Base-by-base conservation (phyloP, 2,113 vertebrate genomes). In the Pogona vitticeps region DNA sequence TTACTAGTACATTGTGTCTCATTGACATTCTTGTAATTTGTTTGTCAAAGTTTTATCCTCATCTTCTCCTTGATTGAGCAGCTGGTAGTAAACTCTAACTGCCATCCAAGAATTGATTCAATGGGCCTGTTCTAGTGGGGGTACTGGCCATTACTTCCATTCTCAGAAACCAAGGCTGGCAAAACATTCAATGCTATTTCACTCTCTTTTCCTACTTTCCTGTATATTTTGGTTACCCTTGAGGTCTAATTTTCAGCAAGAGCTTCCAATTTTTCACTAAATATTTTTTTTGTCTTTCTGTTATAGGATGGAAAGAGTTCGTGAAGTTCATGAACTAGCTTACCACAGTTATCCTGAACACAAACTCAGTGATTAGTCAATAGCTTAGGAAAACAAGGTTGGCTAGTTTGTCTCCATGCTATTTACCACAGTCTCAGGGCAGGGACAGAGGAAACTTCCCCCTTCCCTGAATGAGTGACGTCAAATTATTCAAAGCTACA, bases 351-450 rank as follows among this genome's bases (percentile, higher is more conserved):
- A 93, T 95, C 95, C 94, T 92, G 91, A 94, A 94, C 94, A 96
- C 93, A 94, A 96, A 95, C 95, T 95, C 95, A 92, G 93, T 96
- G 96, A 95, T 96, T 96, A 96, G 96, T 96, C 96, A 97, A 96
- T 95, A 94, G 85, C 93, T 97, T 96, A 96, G 92, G 94, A 95
- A 97, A 97, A 96, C 96, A 97, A 92, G 77, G 80, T 88, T 95
- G 93, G 92, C 94, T 93, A 94, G 95, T 93, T 94, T 94, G 92
- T 95, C 92, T 93, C 95, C 94, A 90, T 84, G 91, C 86, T 94
- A 89, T 90, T 96, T 90, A 96, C 95, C 96, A 95, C 96, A 96
- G 96, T 96, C 96, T 96, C 94, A 91, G 93, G 94, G 86, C 93
- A 93, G 56, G 91, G 90, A 93, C 91, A 88, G 92, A 95, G 92